A percentile compares a stretch with the other conserved stretches of the same genome.
Conservation (phyloP, 2,888 invertebrate genomes). For the Lasioglossum marginatum region DNA sequence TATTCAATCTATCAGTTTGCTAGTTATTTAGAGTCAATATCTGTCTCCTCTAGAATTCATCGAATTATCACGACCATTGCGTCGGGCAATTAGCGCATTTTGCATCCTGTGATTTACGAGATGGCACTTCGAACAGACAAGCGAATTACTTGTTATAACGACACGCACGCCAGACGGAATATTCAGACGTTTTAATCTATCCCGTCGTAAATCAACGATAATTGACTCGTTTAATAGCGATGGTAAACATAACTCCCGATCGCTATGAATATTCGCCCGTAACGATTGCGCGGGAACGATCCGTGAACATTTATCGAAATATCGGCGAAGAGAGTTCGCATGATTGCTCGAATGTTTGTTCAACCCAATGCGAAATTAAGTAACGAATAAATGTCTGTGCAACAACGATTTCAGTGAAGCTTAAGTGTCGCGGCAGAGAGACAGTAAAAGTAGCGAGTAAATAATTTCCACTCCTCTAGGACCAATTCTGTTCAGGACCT, state of each 20-base stretch:
- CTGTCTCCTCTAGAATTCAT: neutral
- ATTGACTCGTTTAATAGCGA: constrained; percentile 35
- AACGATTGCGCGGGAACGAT: constrained; percentile 1
- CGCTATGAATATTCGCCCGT: constrained; percentile 22
- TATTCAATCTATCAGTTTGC: neutral
- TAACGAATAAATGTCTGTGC: too few species aligned
- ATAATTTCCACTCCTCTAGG: neutral
- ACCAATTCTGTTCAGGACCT: neutral
- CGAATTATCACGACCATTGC: constrained; percentile 17
- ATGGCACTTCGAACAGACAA: constrained; percentile 1
- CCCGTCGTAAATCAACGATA: constrained; percentile 35
- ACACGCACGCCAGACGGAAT: constrained; percentile 10
- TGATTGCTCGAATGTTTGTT: neutral
- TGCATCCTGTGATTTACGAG: constrained; percentile 23
- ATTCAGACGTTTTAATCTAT: constrained; percentile 45
- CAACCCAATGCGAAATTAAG: too few species aligned
- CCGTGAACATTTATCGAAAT: neutral
- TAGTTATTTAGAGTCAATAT: neutral
- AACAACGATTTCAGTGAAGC: too few species aligned
- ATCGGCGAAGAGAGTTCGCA: neutral
- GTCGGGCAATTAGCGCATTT: constrained; percentile 24
- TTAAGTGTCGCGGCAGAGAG: too few species aligned
- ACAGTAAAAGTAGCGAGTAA: neutral
- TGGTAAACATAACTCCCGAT: constrained; percentile 28
- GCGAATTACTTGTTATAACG: constrained; percentile 31